These are phyloP conservation scores for Aplodontia rufa DNA, from an alignment of 2,113 vertebrate genomes.

Conservation along the genomic window DNA sequence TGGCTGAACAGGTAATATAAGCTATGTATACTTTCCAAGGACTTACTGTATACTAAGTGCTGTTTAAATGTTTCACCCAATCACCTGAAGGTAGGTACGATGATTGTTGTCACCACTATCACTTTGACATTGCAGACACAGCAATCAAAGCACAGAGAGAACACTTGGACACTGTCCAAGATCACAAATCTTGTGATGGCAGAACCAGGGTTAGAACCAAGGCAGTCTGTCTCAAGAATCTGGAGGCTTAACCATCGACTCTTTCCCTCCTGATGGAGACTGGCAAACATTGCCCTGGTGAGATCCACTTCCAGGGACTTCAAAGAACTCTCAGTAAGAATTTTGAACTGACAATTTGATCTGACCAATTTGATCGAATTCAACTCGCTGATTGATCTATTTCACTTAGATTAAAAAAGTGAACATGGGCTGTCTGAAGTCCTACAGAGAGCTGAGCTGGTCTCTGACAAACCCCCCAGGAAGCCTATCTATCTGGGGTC, in stretches of 20 bases:
- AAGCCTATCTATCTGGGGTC: not conserved
- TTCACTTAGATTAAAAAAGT: not conserved
- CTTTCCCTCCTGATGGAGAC: not conserved
- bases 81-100: not conserved
- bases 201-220: not conserved
- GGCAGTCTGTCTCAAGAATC: not conserved
- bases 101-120: no score
- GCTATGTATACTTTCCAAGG: not conserved
- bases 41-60: not conserved
- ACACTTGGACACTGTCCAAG: not conserved
- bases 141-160: not conserved
- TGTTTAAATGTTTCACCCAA: not conserved
- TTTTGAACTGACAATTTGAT: not conserved
- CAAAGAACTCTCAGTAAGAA: not conserved
- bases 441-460: not conserved
- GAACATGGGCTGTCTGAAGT: not conserved
- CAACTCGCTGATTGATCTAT: not conserved
- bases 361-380: not conserved
- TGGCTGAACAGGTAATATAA: not conserved
- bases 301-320: not conserved
- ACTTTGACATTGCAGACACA: not conserved
- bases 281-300: no score
- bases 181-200: not conserved
- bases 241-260: not conserved
- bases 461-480: not conserved